A percentile compares a stretch with the other conserved stretches of the same genome.
Evolutionary conservation across 2,113 vertebrate genomes (phyloP).

Genomic region (Fukomys damarensis): DNA sequence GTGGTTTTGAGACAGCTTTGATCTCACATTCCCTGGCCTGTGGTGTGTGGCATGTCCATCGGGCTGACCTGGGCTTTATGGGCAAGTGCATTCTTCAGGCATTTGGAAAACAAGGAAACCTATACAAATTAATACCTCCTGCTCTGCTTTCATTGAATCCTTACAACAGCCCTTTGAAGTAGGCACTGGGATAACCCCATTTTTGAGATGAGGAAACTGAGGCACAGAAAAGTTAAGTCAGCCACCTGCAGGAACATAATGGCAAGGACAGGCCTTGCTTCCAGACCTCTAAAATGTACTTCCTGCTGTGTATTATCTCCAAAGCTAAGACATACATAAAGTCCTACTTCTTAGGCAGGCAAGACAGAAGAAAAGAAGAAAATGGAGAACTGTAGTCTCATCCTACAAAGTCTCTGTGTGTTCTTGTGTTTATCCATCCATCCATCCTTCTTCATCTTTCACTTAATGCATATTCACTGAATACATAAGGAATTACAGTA

Average conservation of each 20-base stretch:
- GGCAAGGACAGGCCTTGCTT: not conserved
- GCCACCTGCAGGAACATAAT: not conserved
- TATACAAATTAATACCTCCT: not conserved
- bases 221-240: not conserved
- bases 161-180: not conserved
- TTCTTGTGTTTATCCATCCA: not conserved
- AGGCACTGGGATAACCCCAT: not conserved
- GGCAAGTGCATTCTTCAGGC: not conserved
- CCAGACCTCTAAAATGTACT: not conserved
- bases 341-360: not conserved
- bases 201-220: conserved; percentile 4
- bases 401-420: not conserved
- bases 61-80: not conserved
- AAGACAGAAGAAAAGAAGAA: not conserved
- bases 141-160: not conserved
- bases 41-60: not conserved
- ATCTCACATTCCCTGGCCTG: not conserved
- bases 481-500: not conserved
- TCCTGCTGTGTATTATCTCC: not conserved
- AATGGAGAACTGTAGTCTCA: not conserved
- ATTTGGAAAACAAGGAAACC: not conserved
- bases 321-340: not conserved
- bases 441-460: not conserved
- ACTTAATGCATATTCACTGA: not conserved
- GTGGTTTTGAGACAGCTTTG: not conserved